Conservation (phyloP, 1,140 invertebrate species). For the Archivesica marissinica region DNA sequence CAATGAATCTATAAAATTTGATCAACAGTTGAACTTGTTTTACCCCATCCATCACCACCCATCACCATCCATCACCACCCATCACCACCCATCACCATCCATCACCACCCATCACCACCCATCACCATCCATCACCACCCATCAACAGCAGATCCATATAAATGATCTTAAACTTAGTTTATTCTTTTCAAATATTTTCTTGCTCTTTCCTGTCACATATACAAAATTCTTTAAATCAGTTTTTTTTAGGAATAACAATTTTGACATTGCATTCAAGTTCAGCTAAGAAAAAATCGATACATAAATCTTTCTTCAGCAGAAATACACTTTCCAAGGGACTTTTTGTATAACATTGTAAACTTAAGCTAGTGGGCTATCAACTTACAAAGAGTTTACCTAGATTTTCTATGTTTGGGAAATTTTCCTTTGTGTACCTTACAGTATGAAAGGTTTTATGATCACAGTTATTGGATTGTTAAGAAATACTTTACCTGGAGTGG, state of each 20-base stretch:
- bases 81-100: too few species aligned
- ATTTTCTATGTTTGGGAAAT: not conserved
- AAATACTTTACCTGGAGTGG: slow-evolving; percentile 31
- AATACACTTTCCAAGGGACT: slow-evolving; percentile 16
- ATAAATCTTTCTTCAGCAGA: not conserved
- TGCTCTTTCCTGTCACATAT: not conserved
- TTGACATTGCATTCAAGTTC: too few species aligned
- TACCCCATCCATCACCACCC: too few species aligned
- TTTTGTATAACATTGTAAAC: not conserved
- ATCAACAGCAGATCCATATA: too few species aligned
- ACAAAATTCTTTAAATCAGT: too few species aligned
- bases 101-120: too few species aligned
- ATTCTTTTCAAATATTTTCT: not conserved
- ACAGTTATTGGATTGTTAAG: slow-evolving; percentile 39
- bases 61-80: too few species aligned
- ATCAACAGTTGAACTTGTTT: too few species aligned
- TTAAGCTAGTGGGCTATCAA: not conserved
- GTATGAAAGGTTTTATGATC: slow-evolving; percentile 6
- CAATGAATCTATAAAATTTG: too few species aligned
- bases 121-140: too few species aligned
- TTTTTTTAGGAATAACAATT: too few species aligned
- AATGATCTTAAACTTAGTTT: too few species aligned
- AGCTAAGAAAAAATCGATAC: slow-evolving; percentile 15
- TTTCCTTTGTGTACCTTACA: not conserved
- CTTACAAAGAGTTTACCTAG: slow-evolving; percentile 27